Percentiles rank a stretch among this genome's conserved stretches.
These are phyloP conservation scores for Diplolepis rosae DNA, from an alignment of 2,888 invertebrate species.

Conservation along the genomic window DNA sequence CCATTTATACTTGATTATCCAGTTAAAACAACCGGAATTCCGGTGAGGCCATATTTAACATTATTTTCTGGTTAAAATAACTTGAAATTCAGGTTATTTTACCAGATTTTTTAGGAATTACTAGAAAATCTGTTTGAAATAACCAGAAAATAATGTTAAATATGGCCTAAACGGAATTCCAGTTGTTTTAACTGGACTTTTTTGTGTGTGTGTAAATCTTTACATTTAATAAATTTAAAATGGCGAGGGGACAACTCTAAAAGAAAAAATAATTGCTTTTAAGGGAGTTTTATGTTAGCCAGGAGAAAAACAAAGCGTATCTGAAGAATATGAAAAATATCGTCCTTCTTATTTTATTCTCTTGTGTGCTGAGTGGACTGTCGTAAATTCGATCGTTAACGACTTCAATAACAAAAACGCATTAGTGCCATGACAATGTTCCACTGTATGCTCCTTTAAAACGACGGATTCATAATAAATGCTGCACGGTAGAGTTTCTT, in stretches of 20 bases:
- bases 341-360: conserved; percentile 27
- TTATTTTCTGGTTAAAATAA: too few species aligned
- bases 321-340: conserved; percentile 27
- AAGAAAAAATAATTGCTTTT: conserved; percentile 18
- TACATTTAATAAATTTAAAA: too few species aligned
- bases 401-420: conserved; percentile 56
- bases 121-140: too few species aligned
- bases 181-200: too few species aligned
- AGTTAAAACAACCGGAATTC: too few species aligned
- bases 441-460: conserved; percentile 38
- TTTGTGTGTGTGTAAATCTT: too few species aligned
- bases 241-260: neutral
- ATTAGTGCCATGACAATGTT: conserved; percentile 45
- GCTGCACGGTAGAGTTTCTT: conserved; percentile 14
- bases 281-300: conserved; percentile 4
- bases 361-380: conserved; percentile 15
- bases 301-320: neutral
- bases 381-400: conserved; percentile 61
- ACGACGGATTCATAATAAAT: conserved; percentile 29
- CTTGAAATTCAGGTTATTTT: too few species aligned
- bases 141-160: too few species aligned
- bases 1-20: too few species aligned
- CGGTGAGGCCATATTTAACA: too few species aligned
- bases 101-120: too few species aligned
- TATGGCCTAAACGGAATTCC: too few species aligned